Conservation (phyloP, 1,140 invertebrate species). For the Brachionus manjavacas region DNA sequence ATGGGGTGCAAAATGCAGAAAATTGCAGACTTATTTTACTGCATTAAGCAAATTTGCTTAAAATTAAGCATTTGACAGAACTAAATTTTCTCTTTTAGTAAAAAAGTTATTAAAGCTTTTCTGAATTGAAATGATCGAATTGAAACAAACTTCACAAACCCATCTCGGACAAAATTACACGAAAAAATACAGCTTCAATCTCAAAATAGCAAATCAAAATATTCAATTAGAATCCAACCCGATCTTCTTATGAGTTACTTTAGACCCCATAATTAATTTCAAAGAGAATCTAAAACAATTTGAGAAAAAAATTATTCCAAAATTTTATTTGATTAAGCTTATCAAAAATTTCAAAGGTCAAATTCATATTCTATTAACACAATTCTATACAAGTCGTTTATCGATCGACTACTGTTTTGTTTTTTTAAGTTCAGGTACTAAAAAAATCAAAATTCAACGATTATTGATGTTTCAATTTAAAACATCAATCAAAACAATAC, state of each 20-base stretch:
- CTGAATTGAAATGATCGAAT: too few relatives aligned
- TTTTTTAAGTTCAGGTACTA: background rate
- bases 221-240: background rate
- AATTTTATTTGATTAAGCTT: background rate
- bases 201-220: background rate
- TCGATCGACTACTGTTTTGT: background rate
- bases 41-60: too few relatives aligned
- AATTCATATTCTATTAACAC: background rate
- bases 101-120: too few relatives aligned
- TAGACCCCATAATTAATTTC: background rate
- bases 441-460: background rate
- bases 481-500: too few relatives aligned
- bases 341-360: background rate
- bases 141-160: background rate
- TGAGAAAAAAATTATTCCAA: background rate
- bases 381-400: background rate
- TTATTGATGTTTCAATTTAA: too few relatives aligned
- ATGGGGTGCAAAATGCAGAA: too few relatives aligned
- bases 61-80: too few relatives aligned
- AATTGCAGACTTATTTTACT: too few relatives aligned
- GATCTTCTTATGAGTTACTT: background rate
- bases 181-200: background rate
- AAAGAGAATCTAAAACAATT: background rate
- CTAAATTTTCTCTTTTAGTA: too few relatives aligned
- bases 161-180: background rate